Conservation (phyloP, 1,140 invertebrate genomes). For the Hyles vespertilio region DNA sequence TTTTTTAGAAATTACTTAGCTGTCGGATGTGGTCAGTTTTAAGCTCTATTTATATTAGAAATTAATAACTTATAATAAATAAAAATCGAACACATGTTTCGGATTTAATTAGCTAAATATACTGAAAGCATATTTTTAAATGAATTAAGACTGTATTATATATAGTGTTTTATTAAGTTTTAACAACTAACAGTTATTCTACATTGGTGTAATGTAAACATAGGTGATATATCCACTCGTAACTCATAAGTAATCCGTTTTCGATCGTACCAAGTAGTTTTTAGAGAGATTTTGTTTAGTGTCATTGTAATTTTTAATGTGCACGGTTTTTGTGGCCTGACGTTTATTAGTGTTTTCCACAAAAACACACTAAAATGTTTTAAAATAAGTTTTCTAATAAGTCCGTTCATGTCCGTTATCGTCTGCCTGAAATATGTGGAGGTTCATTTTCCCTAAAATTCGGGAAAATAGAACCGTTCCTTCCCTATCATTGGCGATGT, state of each 20-base stretch:
- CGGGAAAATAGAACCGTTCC: no score
- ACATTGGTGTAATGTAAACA: neutral
- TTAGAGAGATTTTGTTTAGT: no score
- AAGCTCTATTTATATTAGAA: slow-evolving; percentile 17
- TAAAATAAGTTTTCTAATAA: neutral
- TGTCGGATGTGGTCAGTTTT: slow-evolving; percentile 9
- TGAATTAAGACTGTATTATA: slow-evolving; percentile 6
- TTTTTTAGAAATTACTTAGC: slow-evolving; percentile 11
- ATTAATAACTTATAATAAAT: slow-evolving; percentile 21
- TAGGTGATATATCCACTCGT: no score
- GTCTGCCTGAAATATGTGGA: no score
- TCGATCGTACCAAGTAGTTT: no score
- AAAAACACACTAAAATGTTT: neutral
- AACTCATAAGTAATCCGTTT: no score
- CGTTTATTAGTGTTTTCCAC: neutral
- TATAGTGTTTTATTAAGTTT: slow-evolving; percentile 1
- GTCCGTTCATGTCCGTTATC: neutral
- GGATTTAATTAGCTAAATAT: slow-evolving; percentile 5
- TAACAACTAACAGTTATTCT: slow-evolving; percentile 1
- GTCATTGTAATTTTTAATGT: no score
- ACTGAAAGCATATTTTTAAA: neutral
- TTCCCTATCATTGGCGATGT: no score
- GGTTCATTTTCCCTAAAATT: no score
- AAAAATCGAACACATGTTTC: slow-evolving; percentile 1
- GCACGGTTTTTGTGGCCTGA: no score